phyloP scores from a whole-genome alignment of 2,888 invertebrate genomes.

The Drosophila paracracens region DNA sequence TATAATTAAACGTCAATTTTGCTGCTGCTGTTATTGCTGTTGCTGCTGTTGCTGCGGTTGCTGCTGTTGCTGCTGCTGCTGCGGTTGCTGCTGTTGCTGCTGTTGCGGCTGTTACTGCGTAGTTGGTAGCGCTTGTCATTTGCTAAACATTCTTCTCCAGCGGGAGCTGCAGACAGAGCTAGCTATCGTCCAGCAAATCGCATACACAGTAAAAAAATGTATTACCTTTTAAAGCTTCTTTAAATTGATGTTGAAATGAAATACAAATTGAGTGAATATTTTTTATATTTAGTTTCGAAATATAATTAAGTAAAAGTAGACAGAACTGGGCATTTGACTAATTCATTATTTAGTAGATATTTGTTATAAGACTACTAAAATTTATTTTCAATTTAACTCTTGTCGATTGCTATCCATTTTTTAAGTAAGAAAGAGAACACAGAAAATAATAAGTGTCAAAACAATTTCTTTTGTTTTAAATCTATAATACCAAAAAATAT shows the following conservation, averaged over 20 bases:
- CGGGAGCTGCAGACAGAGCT: constrained; percentile 31
- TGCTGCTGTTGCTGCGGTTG: constrained; percentile 7
- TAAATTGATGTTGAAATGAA: not conserved
- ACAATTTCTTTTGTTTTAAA: not conserved
- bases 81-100: not conserved
- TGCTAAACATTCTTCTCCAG: constrained; percentile 52
- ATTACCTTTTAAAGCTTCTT: not conserved
- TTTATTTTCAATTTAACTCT: no score
- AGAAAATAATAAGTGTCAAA: not conserved
- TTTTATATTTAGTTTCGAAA: not conserved
- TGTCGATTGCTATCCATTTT: no score
- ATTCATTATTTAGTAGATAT: not conserved
- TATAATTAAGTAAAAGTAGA: not conserved
- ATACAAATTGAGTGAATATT: not conserved
- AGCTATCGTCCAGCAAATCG: constrained; percentile 71
- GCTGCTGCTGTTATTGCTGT: not conserved
- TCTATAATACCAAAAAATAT: not conserved
- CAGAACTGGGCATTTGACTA: not conserved
- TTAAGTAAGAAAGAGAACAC: no score
- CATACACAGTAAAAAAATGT: constrained; percentile 42
- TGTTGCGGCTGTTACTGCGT: constrained; percentile 46
- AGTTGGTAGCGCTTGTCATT: constrained; percentile 72
- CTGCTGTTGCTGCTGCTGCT: constrained; percentile 6
- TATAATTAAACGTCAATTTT: constrained; percentile 78
- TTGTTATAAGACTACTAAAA: not conserved